These are phyloP conservation scores for Entomobrya multifasciata DNA, from an alignment of 2,888 invertebrate genomes.

Conservation along the genomic window DNA sequence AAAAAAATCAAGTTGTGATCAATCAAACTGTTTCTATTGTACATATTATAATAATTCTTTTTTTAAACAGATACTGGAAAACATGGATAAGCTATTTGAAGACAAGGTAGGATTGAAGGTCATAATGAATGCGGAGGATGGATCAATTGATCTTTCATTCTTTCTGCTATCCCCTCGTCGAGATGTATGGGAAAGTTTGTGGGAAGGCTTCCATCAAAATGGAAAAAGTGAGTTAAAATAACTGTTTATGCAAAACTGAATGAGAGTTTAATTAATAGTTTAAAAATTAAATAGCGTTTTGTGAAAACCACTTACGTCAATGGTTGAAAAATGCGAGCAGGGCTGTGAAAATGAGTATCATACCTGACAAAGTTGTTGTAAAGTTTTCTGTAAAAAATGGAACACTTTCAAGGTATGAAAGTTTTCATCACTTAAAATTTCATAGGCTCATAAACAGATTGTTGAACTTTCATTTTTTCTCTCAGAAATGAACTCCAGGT, in stretches of 20 bases:
- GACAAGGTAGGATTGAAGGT: not conserved
- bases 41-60: too few relatives aligned
- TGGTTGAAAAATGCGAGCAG: slow-evolving; percentile 7
- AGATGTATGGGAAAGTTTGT: slow-evolving; percentile 15
- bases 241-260: too few relatives aligned
- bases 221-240: too few relatives aligned
- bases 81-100: slow-evolving; percentile 41
- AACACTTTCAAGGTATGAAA: too few relatives aligned
- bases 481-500: too few relatives aligned
- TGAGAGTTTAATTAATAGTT: too few relatives aligned
- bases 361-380: not conserved
- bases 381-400: slow-evolving; percentile 19
- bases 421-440: slow-evolving; percentile 12
- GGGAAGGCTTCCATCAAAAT: not conserved
- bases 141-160: not conserved
- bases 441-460: too few relatives aligned
- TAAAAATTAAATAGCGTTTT: slow-evolving; percentile 1
- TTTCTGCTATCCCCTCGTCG: slow-evolving; percentile 5
- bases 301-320: not conserved
- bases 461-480: too few relatives aligned
- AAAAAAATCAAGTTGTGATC: too few relatives aligned
- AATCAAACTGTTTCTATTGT: too few relatives aligned
- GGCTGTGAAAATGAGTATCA: not conserved
- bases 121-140: not conserved
- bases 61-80: slow-evolving; percentile 50